Conservation (phyloP, 2,113 vertebrate species). For the Xenopus laevis region DNA sequence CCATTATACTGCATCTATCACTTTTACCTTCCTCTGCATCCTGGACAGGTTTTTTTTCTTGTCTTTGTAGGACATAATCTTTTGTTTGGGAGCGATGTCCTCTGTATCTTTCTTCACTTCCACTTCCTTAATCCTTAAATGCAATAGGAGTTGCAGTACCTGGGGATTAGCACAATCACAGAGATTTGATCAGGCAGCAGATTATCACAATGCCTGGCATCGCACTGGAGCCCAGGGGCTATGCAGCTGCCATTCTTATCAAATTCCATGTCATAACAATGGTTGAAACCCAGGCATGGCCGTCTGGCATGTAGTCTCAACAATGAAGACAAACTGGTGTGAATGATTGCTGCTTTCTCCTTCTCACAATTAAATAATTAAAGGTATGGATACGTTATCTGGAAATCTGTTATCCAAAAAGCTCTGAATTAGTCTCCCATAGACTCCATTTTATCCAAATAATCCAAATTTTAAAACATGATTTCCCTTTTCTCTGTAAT, state of each 20-base stretch:
- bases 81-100: conserved; percentile 78
- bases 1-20: no score
- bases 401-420: no score
- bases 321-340: neutral
- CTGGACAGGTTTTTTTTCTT: conserved; percentile 85
- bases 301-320: conserved; percentile 19
- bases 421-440: no score
- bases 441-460: no score
- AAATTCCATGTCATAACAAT: neutral
- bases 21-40: conserved; percentile 90
- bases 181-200: no score
- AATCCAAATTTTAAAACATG: no score
- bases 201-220: no score
- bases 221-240: no score
- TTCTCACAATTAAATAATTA: neutral
- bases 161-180: conserved; percentile 46
- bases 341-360: neutral
- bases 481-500: no score
- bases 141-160: conserved; percentile 80
- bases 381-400: no score
- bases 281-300: conserved; percentile 1
- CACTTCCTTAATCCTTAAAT: conserved; percentile 89
- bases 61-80: conserved; percentile 86
- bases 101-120: conserved; percentile 89
- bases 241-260: neutral